phyloP scores from a whole-genome alignment of 2,113 vertebrate genomes.

The Sinosuthora webbiana region DNA sequence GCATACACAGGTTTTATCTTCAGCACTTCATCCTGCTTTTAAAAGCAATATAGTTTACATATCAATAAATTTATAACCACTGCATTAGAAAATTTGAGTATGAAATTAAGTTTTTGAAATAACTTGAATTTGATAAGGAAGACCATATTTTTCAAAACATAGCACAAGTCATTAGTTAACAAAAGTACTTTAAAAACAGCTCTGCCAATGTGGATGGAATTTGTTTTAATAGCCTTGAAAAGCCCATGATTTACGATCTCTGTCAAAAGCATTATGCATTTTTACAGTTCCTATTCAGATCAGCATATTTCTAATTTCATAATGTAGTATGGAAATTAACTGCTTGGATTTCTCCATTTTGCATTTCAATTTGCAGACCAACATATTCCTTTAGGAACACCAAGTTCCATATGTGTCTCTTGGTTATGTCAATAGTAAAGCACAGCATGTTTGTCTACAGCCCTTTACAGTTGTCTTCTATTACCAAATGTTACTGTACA shows the following conservation, averaged over 20 bases:
- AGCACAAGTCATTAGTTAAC: not conserved
- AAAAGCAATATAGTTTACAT: not conserved
- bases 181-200: slow-evolving; percentile 19
- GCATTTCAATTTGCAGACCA: slow-evolving; percentile 1
- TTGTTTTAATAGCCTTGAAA: slow-evolving; percentile 47
- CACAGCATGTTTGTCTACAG: not conserved
- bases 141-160: not conserved
- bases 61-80: not conserved
- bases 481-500: not conserved
- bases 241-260: slow-evolving; percentile 34
- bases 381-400: slow-evolving; percentile 12
- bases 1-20: not conserved
- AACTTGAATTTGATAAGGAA: not conserved
- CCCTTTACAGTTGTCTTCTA: not conserved
- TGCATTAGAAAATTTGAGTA: not conserved
- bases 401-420: not conserved
- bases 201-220: slow-evolving; percentile 3
- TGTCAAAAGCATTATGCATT: slow-evolving; percentile 44
- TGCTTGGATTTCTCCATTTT: not conserved
- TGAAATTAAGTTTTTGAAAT: not conserved
- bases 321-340: slow-evolving; percentile 43
- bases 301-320: slow-evolving; percentile 28
- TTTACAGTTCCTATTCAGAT: slow-evolving; percentile 32
- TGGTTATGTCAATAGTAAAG: slow-evolving; percentile 19
- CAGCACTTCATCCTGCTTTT: not conserved